These are phyloP conservation scores for Furnarius figulus DNA, from an alignment of 2,113 vertebrate species.

Conservation along the genomic window DNA sequence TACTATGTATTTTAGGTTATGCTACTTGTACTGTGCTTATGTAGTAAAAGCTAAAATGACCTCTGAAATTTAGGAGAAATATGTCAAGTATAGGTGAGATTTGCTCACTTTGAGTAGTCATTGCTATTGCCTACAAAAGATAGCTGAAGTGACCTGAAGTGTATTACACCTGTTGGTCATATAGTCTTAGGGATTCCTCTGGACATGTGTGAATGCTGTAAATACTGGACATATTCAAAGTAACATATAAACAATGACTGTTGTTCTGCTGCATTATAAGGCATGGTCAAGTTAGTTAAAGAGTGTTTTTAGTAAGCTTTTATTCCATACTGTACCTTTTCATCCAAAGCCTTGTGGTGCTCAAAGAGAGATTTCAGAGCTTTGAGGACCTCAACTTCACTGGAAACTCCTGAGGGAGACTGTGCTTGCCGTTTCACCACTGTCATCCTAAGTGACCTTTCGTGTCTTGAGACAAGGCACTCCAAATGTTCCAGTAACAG, in stretches of 20 bases:
- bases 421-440: conserved; percentile 98
- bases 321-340: conserved; percentile 85
- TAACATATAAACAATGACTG: neutral
- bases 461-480: conserved; percentile 97
- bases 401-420: conserved; percentile 97
- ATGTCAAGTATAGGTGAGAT: neutral
- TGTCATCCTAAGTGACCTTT: conserved; percentile 97
- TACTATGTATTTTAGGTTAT: neutral
- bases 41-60: neutral
- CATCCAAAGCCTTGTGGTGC: conserved; percentile 98
- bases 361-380: conserved; percentile 98
- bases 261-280: neutral
- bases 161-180: neutral
- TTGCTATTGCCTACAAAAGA: neutral
- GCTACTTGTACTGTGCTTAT: neutral
- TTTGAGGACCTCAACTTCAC: conserved; percentile 98
- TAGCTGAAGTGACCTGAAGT: neutral
- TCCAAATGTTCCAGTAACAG: conserved; percentile 97
- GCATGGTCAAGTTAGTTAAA: neutral
- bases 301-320: neutral
- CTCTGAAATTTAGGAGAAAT: neutral
- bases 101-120: neutral
- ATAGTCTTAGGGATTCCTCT: neutral
- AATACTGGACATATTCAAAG: neutral
- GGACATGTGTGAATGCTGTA: neutral